Evolutionary conservation across 2,113 vertebrate genomes (phyloP).

Genomic region (Sylvilagus bachmani): DNA sequence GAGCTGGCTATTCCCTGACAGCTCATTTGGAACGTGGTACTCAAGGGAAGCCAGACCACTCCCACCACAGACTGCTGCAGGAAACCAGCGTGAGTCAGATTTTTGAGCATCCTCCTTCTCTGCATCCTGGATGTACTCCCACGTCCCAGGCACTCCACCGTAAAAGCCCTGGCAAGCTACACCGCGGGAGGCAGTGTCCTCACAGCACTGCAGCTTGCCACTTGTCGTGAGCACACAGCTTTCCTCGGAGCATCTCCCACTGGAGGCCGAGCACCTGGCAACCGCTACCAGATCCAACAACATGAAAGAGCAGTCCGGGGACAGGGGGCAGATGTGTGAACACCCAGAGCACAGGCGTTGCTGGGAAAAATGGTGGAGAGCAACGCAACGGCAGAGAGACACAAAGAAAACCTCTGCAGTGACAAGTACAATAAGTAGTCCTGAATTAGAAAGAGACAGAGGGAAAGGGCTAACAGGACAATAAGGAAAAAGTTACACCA

Average conservation of each 20-base stretch:
- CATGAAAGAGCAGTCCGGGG: neutral
- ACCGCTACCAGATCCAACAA: neutral
- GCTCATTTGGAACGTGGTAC: too few relatives aligned
- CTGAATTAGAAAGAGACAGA: neutral
- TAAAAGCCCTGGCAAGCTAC: too few relatives aligned
- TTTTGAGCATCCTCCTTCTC: too few relatives aligned
- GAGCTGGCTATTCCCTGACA: too few relatives aligned
- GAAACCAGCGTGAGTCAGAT: neutral
- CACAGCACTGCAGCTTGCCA: too few relatives aligned
- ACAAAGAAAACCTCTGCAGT: neutral
- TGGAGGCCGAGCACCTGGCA: too few relatives aligned
- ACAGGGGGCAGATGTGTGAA: neutral
- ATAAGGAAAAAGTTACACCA: neutral
- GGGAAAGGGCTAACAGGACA: neutral
- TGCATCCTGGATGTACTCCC: too few relatives aligned
- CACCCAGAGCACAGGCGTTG: neutral
- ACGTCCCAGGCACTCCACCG: too few relatives aligned
- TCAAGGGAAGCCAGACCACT: too few relatives aligned
- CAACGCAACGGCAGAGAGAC: neutral
- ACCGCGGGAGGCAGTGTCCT: too few relatives aligned
- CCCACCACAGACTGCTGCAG: neutral
- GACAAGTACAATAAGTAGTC: conserved; percentile 23
- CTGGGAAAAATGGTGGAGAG: neutral
- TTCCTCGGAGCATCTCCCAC: too few relatives aligned
- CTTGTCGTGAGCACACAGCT: too few relatives aligned